A percentile compares a stretch with the other conserved stretches of the same genome.
These are phyloP conservation scores for Panthera tigris DNA, from an alignment of 2,113 vertebrate genomes.

Conservation along the genomic window DNA sequence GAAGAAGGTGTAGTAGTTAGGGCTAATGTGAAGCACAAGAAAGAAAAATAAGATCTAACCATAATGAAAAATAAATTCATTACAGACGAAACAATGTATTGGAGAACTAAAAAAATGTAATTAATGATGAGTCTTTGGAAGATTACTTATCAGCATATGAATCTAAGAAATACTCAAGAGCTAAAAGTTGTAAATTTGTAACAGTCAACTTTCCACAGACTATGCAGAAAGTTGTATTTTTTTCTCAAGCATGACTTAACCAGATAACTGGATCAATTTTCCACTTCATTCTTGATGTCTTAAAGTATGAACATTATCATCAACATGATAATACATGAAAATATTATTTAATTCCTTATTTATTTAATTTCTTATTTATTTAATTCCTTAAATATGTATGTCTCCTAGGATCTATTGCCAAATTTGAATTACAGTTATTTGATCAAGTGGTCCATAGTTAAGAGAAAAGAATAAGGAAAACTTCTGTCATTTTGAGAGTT, in stretches of 20 bases:
- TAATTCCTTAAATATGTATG: not conserved
- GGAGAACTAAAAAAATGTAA: not conserved
- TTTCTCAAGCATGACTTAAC: constrained; percentile 31
- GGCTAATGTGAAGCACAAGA: not conserved
- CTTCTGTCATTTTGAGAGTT: not conserved
- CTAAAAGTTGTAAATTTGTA: not conserved
- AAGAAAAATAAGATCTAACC: not conserved
- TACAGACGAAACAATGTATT: not conserved
- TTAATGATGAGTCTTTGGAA: not conserved
- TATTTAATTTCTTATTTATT: no score
- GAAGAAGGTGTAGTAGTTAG: not conserved
- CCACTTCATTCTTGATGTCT: not conserved
- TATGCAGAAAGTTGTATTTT: not conserved
- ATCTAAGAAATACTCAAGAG: not conserved
- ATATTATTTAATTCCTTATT: no score
- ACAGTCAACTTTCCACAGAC: not conserved
- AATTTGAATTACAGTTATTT: not conserved
- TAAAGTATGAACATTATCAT: not conserved
- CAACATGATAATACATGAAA: constrained; percentile 14
- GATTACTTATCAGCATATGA: not conserved
- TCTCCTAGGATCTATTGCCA: not conserved
- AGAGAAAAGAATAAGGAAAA: not conserved
- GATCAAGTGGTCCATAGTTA: not conserved
- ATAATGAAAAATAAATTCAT: not conserved
- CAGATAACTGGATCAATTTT: not conserved